Conservation (phyloP, 2,797 vertebrate genomes). For the Cossypha polioptera region DNA sequence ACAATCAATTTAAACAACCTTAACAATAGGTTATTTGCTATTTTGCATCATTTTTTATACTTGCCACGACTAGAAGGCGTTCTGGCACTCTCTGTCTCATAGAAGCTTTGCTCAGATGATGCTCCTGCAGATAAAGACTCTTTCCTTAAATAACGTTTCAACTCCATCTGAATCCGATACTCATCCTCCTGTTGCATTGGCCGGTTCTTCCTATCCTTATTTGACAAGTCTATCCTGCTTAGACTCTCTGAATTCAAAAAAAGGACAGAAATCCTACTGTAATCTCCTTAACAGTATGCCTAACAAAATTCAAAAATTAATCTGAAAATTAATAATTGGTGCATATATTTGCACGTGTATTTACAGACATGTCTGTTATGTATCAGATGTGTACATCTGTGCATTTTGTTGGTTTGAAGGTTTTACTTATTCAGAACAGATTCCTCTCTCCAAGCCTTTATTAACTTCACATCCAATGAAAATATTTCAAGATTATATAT, state of each 20-base stretch:
- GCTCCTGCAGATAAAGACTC: conserved; percentile 81
- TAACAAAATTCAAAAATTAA: neutral
- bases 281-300: neutral
- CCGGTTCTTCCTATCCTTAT: conserved; percentile 90
- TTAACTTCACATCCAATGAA: neutral
- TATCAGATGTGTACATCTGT: neutral
- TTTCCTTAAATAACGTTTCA: conserved; percentile 93
- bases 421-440: neutral
- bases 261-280: neutral
- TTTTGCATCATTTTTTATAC: neutral
- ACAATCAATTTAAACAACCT: neutral
- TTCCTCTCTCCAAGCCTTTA: neutral
- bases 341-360: too few relatives aligned
- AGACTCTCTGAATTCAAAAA: conserved; percentile 78
- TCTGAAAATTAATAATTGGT: neutral
- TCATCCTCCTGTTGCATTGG: conserved; percentile 99
- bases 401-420: neutral
- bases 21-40: neutral
- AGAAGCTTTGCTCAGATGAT: conserved; percentile 87
- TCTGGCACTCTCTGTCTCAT: conserved; percentile 89
- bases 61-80: conserved; percentile 94
- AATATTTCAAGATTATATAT: neutral
- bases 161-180: conserved; percentile 94
- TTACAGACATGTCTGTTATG: fast-evolving
- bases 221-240: conserved; percentile 80